These are phyloP conservation scores for Camponotus vicinus DNA, from an alignment of 1,140 invertebrate genomes.

Conservation along the genomic window DNA sequence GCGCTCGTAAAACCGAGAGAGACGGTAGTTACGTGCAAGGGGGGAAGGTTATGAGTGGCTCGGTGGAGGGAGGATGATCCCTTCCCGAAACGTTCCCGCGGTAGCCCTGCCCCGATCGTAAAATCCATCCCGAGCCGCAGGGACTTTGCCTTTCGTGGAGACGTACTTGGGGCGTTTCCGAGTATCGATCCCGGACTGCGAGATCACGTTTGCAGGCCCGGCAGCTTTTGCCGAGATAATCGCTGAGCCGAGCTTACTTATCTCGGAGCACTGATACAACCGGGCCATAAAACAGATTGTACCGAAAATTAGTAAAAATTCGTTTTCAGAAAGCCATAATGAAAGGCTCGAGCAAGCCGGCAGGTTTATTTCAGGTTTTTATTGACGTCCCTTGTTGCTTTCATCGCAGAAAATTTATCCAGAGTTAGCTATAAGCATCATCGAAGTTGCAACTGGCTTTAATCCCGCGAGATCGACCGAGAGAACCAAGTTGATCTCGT, in stretches of 20 bases:
- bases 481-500: conserved; percentile 4
- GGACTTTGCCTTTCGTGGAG: conserved; percentile 38
- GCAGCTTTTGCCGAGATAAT: conserved; percentile 24
- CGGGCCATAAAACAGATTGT: not conserved
- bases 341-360: not conserved
- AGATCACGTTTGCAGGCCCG: conserved; percentile 22
- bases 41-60: conserved; percentile 26
- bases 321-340: not conserved
- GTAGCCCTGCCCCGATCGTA: conserved; percentile 23
- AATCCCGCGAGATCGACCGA: conserved; percentile 11
- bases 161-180: conserved; percentile 50
- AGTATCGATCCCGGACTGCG: conserved; percentile 38
- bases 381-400: not conserved
- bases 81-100: conserved; percentile 42
- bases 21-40: not conserved
- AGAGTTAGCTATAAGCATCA: not conserved
- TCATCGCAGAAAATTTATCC: not conserved
- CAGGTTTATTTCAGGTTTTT: not conserved
- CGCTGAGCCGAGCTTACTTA: conserved; percentile 33
- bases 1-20: conserved; percentile 56
- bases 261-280: not conserved
- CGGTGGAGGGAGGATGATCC: conserved; percentile 34
- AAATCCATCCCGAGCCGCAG: conserved; percentile 38
- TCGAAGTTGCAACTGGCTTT: not conserved
- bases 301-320: conserved; percentile 20